A percentile compares a stretch with the other conserved stretches of the same genome.
phyloP scores from a whole-genome alignment of 2,888 invertebrate species.

The Phengaris alcon region DNA sequence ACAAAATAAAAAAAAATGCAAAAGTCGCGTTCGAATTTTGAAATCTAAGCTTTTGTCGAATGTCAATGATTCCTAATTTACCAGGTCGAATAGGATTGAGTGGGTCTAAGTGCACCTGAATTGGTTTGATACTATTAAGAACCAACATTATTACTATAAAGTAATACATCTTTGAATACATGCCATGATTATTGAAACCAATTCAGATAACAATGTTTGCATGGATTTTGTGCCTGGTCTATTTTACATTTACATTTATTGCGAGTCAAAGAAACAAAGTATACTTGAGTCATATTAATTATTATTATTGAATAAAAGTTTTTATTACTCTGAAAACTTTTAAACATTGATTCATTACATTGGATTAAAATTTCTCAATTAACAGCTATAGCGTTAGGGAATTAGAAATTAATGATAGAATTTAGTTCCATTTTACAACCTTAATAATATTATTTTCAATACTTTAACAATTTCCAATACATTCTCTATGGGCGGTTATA shows the following conservation, averaged over 20 bases:
- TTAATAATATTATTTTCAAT: constrained; percentile 35
- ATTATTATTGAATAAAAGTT: constrained; percentile 33
- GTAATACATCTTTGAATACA: neutral
- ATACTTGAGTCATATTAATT: constrained; percentile 35
- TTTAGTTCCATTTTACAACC: constrained; percentile 27
- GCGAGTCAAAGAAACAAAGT: constrained; percentile 32
- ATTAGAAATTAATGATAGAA: constrained; percentile 35
- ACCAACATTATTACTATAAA: neutral
- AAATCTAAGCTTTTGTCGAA: constrained; percentile 38
- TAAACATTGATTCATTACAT: constrained; percentile 39
- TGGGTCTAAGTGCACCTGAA: constrained; percentile 39
- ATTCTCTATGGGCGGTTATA: constrained; percentile 41
- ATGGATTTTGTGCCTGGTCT: constrained; percentile 39
- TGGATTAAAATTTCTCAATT: constrained; percentile 37
- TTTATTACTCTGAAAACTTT: constrained; percentile 35
- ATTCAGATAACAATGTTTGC: constrained; percentile 30
- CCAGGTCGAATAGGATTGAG: constrained; percentile 39
- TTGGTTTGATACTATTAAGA: constrained; percentile 39
- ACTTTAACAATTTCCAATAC: constrained; percentile 40
- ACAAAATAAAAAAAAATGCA: constrained; percentile 29
- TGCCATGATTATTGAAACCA: constrained; percentile 27
- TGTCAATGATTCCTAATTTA: constrained; percentile 40
- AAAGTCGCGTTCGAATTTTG: constrained; percentile 41
- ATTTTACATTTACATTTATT: constrained; percentile 24
- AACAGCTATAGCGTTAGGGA: constrained; percentile 36